These are phyloP conservation scores for Macropis europaea DNA, from an alignment of 2,888 invertebrate genomes.

Conservation along the genomic window DNA sequence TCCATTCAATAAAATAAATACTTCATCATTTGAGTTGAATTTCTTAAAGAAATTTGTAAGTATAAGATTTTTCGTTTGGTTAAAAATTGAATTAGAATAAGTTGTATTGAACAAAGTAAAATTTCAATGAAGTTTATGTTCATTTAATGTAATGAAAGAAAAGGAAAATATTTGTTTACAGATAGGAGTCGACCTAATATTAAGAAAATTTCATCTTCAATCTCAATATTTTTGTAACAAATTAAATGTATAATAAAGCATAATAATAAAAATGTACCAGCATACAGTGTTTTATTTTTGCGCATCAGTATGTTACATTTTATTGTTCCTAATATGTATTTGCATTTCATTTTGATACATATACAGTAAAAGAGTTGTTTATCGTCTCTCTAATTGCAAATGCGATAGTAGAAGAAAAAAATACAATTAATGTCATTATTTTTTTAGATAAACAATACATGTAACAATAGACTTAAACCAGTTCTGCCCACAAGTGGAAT, in stretches of 20 bases:
- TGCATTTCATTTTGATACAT: slow-evolving; percentile 18
- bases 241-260: slow-evolving; percentile 19
- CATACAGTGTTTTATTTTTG: slow-evolving; percentile 18
- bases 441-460: neutral
- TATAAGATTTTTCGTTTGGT: no score
- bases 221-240: slow-evolving; percentile 1
- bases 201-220: neutral
- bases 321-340: slow-evolving; percentile 2
- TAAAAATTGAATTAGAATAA: no score
- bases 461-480: neutral
- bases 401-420: neutral
- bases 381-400: neutral
- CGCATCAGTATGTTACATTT: slow-evolving; percentile 6
- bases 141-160: neutral
- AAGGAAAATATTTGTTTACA: neutral
- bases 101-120: no score
- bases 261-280: neutral
- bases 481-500: no score
- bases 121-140: neutral
- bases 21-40: no score
- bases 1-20: slow-evolving; percentile 37
- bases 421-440: neutral
- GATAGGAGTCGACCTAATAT: neutral
- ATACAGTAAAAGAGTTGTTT: slow-evolving; percentile 5
- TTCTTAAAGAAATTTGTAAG: no score